These are phyloP conservation scores for Orthonevra nobilis DNA, from an alignment of 2,888 invertebrate species.

Conservation along the genomic window DNA sequence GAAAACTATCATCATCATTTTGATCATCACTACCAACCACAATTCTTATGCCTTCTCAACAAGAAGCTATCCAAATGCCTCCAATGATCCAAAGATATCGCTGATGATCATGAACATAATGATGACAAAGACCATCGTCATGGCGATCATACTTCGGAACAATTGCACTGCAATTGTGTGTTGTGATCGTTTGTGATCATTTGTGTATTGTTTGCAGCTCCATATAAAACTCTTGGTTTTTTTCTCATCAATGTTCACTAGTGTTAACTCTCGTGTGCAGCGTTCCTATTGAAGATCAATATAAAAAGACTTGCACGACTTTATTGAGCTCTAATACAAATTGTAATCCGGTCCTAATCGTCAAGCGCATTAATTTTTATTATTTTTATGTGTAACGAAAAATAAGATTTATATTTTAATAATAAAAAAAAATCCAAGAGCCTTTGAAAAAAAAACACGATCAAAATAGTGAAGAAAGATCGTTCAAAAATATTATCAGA, in stretches of 20 bases:
- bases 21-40: slow-evolving; percentile 55
- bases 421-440: too few species aligned
- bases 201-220: slow-evolving; percentile 52
- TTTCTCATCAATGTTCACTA: slow-evolving; percentile 42
- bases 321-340: slow-evolving; percentile 74
- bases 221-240: slow-evolving; percentile 49
- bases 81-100: slow-evolving; percentile 10
- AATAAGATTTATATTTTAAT: too few species aligned
- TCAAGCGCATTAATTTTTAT: too few species aligned
- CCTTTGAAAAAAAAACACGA: too few species aligned
- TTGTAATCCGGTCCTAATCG: slow-evolving; percentile 71
- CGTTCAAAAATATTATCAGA: too few species aligned
- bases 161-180: slow-evolving; percentile 66
- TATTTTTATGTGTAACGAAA: too few species aligned
- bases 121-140: slow-evolving; percentile 31
- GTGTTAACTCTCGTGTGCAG: slow-evolving; percentile 46
- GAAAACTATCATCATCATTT: slow-evolving; percentile 41
- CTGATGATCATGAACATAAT: slow-evolving; percentile 48
- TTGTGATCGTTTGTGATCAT: slow-evolving; percentile 64
- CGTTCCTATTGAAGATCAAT: slow-evolving; percentile 62
- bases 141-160: slow-evolving; percentile 48
- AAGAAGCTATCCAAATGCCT: slow-evolving; percentile 30
- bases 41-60: slow-evolving; percentile 13
- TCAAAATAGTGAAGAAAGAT: too few species aligned
- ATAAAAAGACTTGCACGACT: slow-evolving; percentile 74